phyloP scores from a whole-genome alignment of 2,113 vertebrate genomes.

The Burhinus bistriatus region DNA sequence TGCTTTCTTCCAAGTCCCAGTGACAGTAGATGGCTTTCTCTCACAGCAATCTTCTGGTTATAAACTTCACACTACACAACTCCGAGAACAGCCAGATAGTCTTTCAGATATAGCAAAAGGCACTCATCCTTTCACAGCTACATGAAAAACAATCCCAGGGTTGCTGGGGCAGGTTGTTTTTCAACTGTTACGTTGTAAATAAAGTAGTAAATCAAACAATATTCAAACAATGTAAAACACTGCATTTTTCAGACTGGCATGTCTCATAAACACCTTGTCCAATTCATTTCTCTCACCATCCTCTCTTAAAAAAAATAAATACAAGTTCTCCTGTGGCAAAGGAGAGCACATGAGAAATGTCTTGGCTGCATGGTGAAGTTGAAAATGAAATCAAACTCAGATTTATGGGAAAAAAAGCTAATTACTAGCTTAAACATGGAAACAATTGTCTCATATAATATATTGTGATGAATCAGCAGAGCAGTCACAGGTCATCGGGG shows the following conservation, averaged over 20 bases:
- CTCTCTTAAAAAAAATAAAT: background rate
- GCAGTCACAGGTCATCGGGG: conserved; percentile 6
- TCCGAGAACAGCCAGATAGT: background rate
- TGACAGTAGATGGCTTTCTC: background rate
- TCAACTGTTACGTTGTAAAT: conserved; percentile 34
- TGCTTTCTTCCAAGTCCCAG: background rate
- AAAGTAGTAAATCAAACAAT: conserved; percentile 52
- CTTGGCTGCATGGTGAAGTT: background rate
- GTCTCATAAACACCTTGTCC: conserved; percentile 47
- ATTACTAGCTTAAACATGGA: conserved; percentile 31
- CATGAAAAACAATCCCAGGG: background rate
- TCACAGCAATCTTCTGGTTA: background rate
- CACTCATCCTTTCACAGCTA: background rate
- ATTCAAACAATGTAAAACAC: conserved; percentile 34
- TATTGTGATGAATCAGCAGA: conserved; percentile 47
- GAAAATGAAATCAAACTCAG: conserved; percentile 32
- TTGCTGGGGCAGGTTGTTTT: conserved; percentile 42
- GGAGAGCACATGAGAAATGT: background rate
- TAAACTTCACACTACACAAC: background rate
- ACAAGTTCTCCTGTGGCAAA: background rate
- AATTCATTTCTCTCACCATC: conserved; percentile 9
- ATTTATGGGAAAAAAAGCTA: conserved; percentile 25
- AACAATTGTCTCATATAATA: conserved; percentile 48
- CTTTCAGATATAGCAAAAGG: background rate
- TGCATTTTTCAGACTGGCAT: conserved; percentile 9